Evolutionary conservation across 2,113 vertebrate genomes (phyloP), one percentile per base, ranked within the genome.

Genomic region (Nerophis lumbriciformis): DNA sequence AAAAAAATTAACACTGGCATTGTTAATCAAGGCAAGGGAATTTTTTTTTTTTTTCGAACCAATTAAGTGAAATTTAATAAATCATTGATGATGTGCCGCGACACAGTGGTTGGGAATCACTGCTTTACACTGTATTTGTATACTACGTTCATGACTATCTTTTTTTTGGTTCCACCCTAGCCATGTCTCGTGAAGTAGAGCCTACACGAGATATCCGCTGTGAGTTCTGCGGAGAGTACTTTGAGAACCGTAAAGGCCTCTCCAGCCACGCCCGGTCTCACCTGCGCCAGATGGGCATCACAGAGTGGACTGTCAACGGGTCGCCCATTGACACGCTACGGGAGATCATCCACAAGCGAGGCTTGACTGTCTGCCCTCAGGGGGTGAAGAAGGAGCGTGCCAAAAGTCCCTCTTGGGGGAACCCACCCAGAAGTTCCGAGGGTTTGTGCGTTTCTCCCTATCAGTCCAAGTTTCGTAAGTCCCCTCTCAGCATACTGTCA

Each of bases 231-330:
- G 94, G 95, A 0, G 96, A 98, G 68, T 98, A 92, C 76, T 97
- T 98, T 12, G 95, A 98, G 77, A 98, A 97, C 82, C 92, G 94
- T 2, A 97, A 97, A 80, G 96, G 95, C 4, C 90, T 97, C 0
- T 97, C 95, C 0, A 98, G 95, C 83, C 95, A 98, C 13, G 94
- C 95, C 0, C 93, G 95, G 49, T 97, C 95, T 9, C 95, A 98
- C 85, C 87, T 97, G 50, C 91, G 96, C 0, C 95, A 98, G 80
- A 94, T 98, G 93, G 96, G 96, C 8, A 95, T 98, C 61, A 98
- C 95, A 0, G 93, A 97, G 84, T 98, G 95, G 95, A 92, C 92
- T 0, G 95, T 98, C 69, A 98, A 98, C 5, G 95, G 95, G 53
- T 97, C 95, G 0, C 95, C 95, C 53, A 98, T 98, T 10, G 95